Conservation (phyloP, 2,888 invertebrate species). For the Nomada fucata region DNA sequence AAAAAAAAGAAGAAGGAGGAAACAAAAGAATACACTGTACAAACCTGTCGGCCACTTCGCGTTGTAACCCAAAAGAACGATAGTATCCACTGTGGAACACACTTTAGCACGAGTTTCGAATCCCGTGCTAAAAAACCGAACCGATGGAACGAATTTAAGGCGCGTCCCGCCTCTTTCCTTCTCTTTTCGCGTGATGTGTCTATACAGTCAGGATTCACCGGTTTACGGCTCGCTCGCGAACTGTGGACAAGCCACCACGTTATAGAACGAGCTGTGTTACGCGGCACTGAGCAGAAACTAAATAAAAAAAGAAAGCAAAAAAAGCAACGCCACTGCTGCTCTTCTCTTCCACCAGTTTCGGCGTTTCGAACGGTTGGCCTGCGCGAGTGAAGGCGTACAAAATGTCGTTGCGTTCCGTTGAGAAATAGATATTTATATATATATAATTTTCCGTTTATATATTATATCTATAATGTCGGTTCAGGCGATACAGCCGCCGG, state of each 20-base stretch:
- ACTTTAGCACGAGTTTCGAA: constrained; percentile 64
- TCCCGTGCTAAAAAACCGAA: constrained; percentile 52
- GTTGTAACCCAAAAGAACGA: constrained; percentile 59
- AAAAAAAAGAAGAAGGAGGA: background rate
- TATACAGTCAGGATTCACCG: background rate
- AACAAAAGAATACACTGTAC: constrained; percentile 35
- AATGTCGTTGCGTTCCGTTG: background rate
- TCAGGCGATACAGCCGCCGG: constrained; percentile 56
- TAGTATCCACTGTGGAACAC: constrained; percentile 66
- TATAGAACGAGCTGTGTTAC: constrained; percentile 6
- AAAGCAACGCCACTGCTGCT: background rate
- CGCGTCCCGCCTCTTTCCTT: constrained; percentile 46
- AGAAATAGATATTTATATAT: background rate
- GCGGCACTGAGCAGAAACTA: constrained; percentile 36
- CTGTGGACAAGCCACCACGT: constrained; percentile 2
- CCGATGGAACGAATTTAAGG: constrained; percentile 36
- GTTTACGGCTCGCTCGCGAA: background rate
- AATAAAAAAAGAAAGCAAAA: background rate
- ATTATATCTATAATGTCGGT: constrained; percentile 8
- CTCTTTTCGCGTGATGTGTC: background rate
- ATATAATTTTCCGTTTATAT: too few relatives aligned
- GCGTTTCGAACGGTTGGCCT: background rate
- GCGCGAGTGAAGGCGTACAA: background rate
- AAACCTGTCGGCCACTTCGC: constrained; percentile 61
- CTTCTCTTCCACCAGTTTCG: background rate